Conservation (phyloP, 2,113 vertebrate genomes). For the Oreotrochilus melanogaster region DNA sequence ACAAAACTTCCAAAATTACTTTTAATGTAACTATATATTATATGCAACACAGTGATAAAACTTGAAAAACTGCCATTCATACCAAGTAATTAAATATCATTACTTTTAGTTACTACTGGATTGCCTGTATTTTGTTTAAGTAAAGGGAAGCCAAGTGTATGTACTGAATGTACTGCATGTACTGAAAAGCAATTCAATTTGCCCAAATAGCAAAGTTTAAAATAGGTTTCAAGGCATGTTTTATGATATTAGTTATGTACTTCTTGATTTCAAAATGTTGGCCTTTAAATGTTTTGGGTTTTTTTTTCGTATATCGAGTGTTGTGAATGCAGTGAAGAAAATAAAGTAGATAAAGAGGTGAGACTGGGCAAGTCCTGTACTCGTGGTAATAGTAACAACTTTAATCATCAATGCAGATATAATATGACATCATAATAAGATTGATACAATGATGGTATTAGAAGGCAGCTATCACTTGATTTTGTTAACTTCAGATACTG, state of each 20-base stretch:
- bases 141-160: neutral
- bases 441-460: no score
- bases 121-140: neutral
- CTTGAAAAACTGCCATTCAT: neutral
- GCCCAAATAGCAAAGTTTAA: neutral
- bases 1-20: constrained; percentile 26
- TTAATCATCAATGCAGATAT: no score
- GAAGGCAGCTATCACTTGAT: no score
- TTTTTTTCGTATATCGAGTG: neutral
- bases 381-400: no score
- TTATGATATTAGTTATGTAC: neutral
- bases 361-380: no score
- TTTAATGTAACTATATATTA: constrained; percentile 32
- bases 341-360: no score
- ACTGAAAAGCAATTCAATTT: constrained; percentile 4
- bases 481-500: no score
- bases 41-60: neutral
- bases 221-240: neutral
- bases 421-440: no score
- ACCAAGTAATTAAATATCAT: constrained; percentile 28
- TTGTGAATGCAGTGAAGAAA: no score
- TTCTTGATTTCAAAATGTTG: neutral
- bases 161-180: neutral
- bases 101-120: neutral
- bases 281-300: neutral